phyloP scores from a whole-genome alignment of 2,888 invertebrate genomes.

The Sinhomidia bicolor region DNA sequence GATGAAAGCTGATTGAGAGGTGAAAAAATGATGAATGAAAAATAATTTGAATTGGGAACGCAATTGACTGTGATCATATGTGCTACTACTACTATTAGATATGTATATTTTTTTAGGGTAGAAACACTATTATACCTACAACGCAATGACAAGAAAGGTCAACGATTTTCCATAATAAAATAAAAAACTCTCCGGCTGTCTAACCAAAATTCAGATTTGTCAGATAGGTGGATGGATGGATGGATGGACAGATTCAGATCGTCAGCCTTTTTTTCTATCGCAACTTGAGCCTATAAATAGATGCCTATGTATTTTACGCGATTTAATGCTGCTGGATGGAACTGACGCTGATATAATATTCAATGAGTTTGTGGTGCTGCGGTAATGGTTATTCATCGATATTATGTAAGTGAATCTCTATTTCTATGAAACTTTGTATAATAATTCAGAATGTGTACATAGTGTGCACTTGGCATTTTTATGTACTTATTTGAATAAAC shows the following conservation, averaged over 20 bases:
- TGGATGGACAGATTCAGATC: constrained; percentile 45
- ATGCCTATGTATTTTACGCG: too few species aligned
- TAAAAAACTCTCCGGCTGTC: too few species aligned
- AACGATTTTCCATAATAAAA: constrained; percentile 54
- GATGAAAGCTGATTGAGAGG: constrained; percentile 25
- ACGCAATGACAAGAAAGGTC: constrained; percentile 70
- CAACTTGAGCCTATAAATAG: background rate
- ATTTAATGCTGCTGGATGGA: too few species aligned
- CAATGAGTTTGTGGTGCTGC: background rate
- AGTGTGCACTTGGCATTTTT: background rate
- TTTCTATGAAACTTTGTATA: background rate
- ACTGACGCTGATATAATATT: too few species aligned
- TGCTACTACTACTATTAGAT: background rate
- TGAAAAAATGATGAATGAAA: constrained; percentile 35
- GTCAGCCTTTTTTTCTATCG: constrained; percentile 21
- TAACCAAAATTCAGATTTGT: background rate
- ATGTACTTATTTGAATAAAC: background rate
- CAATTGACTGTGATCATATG: background rate
- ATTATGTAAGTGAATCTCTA: constrained; percentile 2
- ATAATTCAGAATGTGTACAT: background rate
- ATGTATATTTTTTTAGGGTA: constrained; percentile 10
- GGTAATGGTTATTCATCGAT: background rate
- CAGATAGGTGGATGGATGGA: background rate
- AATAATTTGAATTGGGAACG: constrained; percentile 42
- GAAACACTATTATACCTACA: constrained; percentile 39